Evolutionary conservation across 53 echinoderm and acorn worm species (phyloP), one percentile per base, ranked within the genome.

Genomic region (Apostichopus leukothele): DNA sequence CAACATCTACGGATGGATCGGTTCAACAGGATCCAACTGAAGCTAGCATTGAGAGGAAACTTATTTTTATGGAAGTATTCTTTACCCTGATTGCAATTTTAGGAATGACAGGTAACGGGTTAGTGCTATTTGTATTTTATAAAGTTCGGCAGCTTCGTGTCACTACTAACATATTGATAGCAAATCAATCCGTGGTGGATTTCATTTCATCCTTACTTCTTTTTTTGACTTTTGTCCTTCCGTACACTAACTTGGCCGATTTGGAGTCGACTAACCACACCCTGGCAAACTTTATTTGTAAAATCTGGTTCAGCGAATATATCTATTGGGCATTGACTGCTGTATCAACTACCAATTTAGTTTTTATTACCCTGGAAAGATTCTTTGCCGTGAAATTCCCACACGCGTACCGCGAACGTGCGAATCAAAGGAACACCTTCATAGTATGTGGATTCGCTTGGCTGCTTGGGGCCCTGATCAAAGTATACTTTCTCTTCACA

Each of bases 361-460:
- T 85, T 25, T 85, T 85, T 4, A 63, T 85, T 39, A 85, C 85
- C 3, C 16, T 85, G 85, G 85, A 85, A 60, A 63, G 85, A 14
- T 85, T 68, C 7, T 1, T 85, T 26, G 85, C 85, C 1, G 85
- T 85, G 10, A 7, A 67, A 3, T 66, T 63, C 1, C 85, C 85
- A 5, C 39, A 23, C 11, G 26, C 13, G 85, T 85, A 85, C 25
- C 85, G 85, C 10, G 26, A 27, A 27, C 66, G 66, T 26, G 85
- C 66, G n/a, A 85, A 7, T 50, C 66, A 85, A 67, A 85, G 12
- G 67, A 23, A 1, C 20, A 50, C 67, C 14, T 63, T 63, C 1
- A 7, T 27, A 0, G 67, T 85, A 7, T 63, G 66, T 60, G 51
- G 14, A 5, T 60, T 85, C 2, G 85, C 85, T 9, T 85, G 85